phyloP scores from a whole-genome alignment of 2,113 vertebrate species.

The Pseudopipra pipra region DNA sequence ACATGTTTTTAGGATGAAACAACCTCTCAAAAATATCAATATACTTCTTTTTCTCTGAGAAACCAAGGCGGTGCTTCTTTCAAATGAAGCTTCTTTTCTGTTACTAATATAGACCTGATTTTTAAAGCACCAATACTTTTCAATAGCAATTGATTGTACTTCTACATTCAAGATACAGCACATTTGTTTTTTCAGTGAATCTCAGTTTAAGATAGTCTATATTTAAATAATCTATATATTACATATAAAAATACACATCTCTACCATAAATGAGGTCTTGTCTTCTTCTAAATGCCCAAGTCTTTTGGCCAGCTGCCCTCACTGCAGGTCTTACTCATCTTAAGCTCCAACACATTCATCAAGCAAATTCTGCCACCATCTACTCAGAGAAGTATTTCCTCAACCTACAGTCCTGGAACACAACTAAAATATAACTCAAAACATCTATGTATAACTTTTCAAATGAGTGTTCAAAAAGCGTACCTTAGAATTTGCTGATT shows the following conservation, averaged over 20 bases:
- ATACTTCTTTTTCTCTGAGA: neutral
- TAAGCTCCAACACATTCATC: neutral
- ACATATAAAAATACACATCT: constrained; percentile 69
- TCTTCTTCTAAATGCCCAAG: neutral
- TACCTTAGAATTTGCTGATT: neutral
- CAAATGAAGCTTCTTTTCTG: neutral
- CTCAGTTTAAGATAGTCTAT: constrained; percentile 35
- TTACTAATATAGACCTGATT: neutral
- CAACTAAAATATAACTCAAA: neutral
- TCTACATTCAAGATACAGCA: constrained; percentile 58
- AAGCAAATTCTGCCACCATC: neutral
- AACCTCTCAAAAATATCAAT: neutral
- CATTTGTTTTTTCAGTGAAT: neutral
- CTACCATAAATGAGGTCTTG: constrained; percentile 54
- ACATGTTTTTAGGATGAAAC: neutral
- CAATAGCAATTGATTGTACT: constrained; percentile 26
- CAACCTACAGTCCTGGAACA: neutral
- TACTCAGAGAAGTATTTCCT: neutral
- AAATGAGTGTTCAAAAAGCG: neutral
- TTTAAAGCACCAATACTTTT: constrained; percentile 28
- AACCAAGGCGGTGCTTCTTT: neutral
- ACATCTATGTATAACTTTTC: neutral
- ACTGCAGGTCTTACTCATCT: neutral
- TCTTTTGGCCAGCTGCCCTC: neutral
- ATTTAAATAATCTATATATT: constrained; percentile 54